Evolutionary conservation across 1,140 invertebrate genomes (phyloP).

Genomic region (Lycorma delicatula): DNA sequence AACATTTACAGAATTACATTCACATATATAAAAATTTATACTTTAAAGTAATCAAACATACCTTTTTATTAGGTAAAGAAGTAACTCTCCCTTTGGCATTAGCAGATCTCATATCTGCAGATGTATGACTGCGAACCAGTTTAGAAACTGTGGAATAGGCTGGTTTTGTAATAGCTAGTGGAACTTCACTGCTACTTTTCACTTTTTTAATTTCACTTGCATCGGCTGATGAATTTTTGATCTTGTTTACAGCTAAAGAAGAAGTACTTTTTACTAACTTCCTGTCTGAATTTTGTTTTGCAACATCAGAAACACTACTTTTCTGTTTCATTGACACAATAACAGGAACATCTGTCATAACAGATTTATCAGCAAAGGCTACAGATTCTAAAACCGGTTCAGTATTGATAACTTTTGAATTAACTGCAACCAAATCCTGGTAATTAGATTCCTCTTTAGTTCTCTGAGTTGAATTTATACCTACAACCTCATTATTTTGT

Average conservation of each 20-base stretch:
- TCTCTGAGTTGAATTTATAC: no score
- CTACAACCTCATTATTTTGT: no score
- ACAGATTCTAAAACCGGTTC: background rate
- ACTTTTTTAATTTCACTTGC: background rate
- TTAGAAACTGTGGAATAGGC: slow-evolving; percentile 15
- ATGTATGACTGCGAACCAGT: slow-evolving; percentile 12
- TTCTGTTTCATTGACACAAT: background rate
- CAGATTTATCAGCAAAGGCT: background rate
- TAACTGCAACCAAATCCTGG: no score
- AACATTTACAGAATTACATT: no score
- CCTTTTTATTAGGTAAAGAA: no score
- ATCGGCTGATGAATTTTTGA: no score
- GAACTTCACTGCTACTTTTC: background rate
- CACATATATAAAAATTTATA: no score
- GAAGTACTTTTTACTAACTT: no score
- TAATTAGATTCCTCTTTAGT: no score
- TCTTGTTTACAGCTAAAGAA: no score
- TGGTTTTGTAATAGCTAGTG: background rate
- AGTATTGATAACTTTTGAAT: no score
- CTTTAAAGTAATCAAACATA: no score
- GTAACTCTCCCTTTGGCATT: background rate
- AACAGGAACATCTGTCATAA: background rate
- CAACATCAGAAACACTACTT: background rate
- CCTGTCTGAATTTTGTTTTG: background rate
- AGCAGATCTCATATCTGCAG: slow-evolving; percentile 11